Evolutionary conservation across 2,888 invertebrate genomes (phyloP), one percentile per base, ranked within the genome.

Genomic region (Apamea epomidion): DNA sequence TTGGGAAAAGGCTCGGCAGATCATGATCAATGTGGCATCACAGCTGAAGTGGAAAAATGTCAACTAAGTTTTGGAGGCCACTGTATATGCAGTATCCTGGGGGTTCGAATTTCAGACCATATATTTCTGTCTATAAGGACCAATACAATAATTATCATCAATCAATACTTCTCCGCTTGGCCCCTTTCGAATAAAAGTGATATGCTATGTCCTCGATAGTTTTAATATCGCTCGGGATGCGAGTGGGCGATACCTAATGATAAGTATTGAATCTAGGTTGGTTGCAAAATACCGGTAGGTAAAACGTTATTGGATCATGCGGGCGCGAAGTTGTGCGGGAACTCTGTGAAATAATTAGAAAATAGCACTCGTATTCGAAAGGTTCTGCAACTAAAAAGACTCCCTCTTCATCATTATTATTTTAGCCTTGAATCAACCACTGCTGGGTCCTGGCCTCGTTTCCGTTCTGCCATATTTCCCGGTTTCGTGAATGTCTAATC

Each of bases 231-330:
- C 21, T 2, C 62, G 62, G 69, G 80, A 80, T 82, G 80, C n/a
- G 54, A 72, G 60, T 73, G 73, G 51, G 42, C 64, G 80, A 69
- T 78, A 60, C 21, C 7, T 32, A 60, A 70, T 72, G 72, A 82
- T 70, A 76, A 84, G n/a, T 48, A 48, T 25, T 64, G 45, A 62
- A 80, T 85, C n/a, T 80, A 71, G 85, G 85, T 82, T 70, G 4
- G 16, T 82, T 85, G 58, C 48, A 48, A 85, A 80, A 84, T 64
- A n/a, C n/a, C n/a, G 0, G 5, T 45, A 51, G 5, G n/a, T n/a
- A 51, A 32, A 32, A 71, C 18, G 58, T 62, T 45, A 37, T 64
- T 64, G 21, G 16, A 42, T 48, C 48, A 60, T 78, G 70, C 64
- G 69, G 64, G 65, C 7, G 12, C 25, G 16, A 25, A 70, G 0